Conservation (phyloP, 2,888 invertebrate species). For the Gymnoscelis rufifasciata region DNA sequence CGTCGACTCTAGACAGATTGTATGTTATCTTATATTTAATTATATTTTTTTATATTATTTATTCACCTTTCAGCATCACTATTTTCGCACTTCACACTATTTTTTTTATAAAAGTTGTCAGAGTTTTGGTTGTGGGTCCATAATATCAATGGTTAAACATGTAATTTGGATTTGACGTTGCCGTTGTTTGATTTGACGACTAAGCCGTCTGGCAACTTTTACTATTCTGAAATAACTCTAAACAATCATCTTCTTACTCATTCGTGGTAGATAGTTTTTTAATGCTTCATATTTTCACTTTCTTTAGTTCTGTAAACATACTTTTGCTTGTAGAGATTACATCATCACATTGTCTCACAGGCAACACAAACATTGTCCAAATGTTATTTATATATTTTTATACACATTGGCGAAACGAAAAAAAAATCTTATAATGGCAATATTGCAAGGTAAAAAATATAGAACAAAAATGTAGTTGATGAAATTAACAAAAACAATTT, state of each 20-base stretch:
- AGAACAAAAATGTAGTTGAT: too few species aligned
- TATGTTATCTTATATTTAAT: conserved; percentile 60
- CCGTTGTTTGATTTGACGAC: conserved; percentile 5
- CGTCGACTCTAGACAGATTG: conserved; percentile 76
- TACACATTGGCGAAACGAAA: too few species aligned
- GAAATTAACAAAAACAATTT: too few species aligned
- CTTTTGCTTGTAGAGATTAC: too few species aligned
- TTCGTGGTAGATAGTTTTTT: neutral
- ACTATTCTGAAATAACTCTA: conserved; percentile 1
- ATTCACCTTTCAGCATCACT: conserved; percentile 20
- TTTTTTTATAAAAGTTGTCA: conserved; percentile 21
- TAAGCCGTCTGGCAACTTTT: conserved; percentile 16
- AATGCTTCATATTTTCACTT: conserved; percentile 10
- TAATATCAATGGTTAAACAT: too few species aligned
- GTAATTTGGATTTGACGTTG: neutral
- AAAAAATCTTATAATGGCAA: too few species aligned
- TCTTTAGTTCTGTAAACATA: neutral
- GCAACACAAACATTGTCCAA: too few species aligned
- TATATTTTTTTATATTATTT: conserved; percentile 25
- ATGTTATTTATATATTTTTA: too few species aligned
- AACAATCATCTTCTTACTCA: neutral
- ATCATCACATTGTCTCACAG: too few species aligned
- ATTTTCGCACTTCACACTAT: conserved; percentile 22
- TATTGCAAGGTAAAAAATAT: too few species aligned
- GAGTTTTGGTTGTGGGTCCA: conserved; percentile 10